Evolutionary conservation across 2,888 invertebrate species (phyloP).

Genomic region (Busseola fusca): DNA sequence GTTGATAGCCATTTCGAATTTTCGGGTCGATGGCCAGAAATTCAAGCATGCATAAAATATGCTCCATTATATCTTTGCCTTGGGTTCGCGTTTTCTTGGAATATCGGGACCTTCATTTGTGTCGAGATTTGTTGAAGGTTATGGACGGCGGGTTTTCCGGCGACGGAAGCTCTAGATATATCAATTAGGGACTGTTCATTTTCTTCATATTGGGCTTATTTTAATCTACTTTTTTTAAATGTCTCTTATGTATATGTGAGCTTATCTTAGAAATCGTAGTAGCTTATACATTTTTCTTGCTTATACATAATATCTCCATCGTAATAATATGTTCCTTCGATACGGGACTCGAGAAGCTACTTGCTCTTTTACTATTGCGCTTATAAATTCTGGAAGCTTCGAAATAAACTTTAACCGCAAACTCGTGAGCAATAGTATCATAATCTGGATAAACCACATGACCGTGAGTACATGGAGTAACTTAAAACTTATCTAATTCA

Average conservation of each 20-base stretch:
- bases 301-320: not conserved
- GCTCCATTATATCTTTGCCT: conserved; percentile 21
- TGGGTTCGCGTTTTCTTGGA: conserved; percentile 23
- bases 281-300: not conserved
- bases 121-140: conserved; percentile 28
- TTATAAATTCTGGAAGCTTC: conserved; percentile 27
- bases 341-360: not conserved
- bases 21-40: conserved; percentile 38
- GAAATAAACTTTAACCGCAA: conserved; percentile 36
- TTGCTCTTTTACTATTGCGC: conserved; percentile 13
- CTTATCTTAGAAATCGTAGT: not conserved
- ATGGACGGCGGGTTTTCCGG: not conserved
- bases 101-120: conserved; percentile 36
- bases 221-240: not conserved
- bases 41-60: conserved; percentile 45
- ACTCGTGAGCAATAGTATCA: conserved; percentile 32
- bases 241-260: too few relatives aligned
- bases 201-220: conserved; percentile 1
- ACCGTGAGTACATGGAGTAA: not conserved
- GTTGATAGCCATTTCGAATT: conserved; percentile 29
- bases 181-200: conserved; percentile 26
- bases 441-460: conserved; percentile 24
- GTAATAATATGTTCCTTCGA: not conserved
- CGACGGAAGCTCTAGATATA: conserved; percentile 18
- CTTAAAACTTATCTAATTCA: conserved; percentile 40